These are phyloP conservation scores for Alca torda DNA, from an alignment of 2,797 vertebrate species.

Conservation along the genomic window DNA sequence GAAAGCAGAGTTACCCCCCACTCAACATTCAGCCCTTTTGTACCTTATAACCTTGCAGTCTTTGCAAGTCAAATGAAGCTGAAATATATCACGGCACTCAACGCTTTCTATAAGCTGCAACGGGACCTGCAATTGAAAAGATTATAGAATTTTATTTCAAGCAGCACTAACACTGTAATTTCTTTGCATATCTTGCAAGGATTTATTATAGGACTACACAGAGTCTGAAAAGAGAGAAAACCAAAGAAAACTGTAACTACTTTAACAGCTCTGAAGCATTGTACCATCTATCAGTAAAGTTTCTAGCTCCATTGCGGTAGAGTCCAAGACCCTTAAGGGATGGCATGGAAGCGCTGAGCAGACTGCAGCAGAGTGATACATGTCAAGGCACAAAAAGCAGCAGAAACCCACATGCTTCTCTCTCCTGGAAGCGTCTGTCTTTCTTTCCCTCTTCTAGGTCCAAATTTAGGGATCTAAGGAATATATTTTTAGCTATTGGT, in stretches of 20 bases:
- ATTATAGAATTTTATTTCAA: conserved; percentile 10
- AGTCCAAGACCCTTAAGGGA: not conserved
- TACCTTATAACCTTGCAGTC: conserved; percentile 98
- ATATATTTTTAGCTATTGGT: not conserved
- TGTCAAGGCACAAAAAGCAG: not conserved
- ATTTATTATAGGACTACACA: not conserved
- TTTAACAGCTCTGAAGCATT: not conserved
- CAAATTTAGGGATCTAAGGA: not conserved
- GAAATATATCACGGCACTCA: conserved; percentile 96
- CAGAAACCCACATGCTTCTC: not conserved
- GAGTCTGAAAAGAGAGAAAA: not conserved
- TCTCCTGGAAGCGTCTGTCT: not conserved
- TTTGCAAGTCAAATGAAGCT: conserved; percentile 96
- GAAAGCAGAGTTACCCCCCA: not conserved
- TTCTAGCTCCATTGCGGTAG: not conserved
- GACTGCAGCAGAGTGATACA: not conserved
- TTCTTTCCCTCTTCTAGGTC: not conserved
- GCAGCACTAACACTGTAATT: not conserved
- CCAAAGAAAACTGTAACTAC: not conserved
- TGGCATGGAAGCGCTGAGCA: not conserved
- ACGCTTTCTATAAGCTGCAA: conserved; percentile 93
- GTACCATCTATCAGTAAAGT: not conserved
- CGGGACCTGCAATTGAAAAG: conserved; percentile 85
- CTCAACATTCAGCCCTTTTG: not conserved
- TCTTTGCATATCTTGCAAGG: not conserved